Evolutionary conservation across 1,140 invertebrate species (phyloP).

Genomic region (Nomia melanderi): DNA sequence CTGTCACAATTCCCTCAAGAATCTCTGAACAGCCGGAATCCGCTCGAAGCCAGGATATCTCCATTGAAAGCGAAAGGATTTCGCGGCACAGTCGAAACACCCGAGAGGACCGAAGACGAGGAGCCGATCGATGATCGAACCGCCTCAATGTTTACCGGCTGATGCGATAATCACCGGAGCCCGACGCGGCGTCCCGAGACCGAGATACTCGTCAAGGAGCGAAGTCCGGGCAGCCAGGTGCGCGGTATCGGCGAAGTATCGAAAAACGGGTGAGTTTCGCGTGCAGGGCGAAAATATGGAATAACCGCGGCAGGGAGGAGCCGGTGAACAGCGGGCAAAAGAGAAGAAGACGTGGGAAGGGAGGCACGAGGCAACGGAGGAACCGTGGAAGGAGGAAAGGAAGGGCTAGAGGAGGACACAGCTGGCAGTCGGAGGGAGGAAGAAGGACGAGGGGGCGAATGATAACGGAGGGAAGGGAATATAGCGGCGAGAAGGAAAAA

Average conservation of each 20-base stretch:
- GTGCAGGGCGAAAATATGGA: background rate
- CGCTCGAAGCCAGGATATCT: too few species aligned
- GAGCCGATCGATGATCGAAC: too few species aligned
- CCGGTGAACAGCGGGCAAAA: background rate
- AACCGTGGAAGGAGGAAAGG: background rate
- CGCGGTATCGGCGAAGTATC: slow-evolving; percentile 13
- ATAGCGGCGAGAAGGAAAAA: slow-evolving; percentile 24
- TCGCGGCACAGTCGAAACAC: too few species aligned
- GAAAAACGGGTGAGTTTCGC: background rate
- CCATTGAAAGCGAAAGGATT: too few species aligned
- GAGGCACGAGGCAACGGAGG: background rate
- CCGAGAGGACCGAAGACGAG: too few species aligned
- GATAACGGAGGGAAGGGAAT: slow-evolving; percentile 15
- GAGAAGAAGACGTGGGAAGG: background rate
- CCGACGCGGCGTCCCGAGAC: too few species aligned
- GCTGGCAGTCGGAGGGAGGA: background rate
- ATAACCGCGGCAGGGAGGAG: background rate
- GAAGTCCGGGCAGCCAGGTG: slow-evolving; percentile 16
- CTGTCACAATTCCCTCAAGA: too few species aligned
- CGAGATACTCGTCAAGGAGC: background rate
- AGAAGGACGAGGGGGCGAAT: slow-evolving; percentile 11
- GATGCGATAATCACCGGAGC: too few species aligned
- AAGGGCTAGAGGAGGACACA: background rate
- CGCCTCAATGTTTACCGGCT: too few species aligned
- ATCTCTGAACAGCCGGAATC: too few species aligned